Percentiles rank a stretch among this genome's conserved stretches.
Evolutionary conservation across 1,140 invertebrate genomes (phyloP).

Genomic region (Hylaeus volcanicus): DNA sequence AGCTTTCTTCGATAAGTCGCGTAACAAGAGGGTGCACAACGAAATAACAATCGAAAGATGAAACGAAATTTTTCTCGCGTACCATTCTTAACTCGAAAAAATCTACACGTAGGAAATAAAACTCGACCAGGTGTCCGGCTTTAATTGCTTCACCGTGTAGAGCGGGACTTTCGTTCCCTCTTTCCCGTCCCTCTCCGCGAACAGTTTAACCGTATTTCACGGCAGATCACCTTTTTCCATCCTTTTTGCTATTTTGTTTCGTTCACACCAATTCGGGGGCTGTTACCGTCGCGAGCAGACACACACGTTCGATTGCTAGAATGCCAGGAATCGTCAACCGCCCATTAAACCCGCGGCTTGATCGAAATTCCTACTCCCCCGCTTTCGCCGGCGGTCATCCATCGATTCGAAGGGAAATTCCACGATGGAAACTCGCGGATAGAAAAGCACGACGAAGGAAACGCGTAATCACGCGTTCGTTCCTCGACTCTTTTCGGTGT

Average conservation of each 20-base stretch:
- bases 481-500: not conserved
- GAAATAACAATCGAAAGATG: too few relatives aligned
- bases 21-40: too few relatives aligned
- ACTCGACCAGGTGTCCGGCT: not conserved
- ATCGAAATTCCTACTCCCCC: constrained; percentile 28
- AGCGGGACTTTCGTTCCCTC: constrained; percentile 12
- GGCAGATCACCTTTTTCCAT: constrained; percentile 37
- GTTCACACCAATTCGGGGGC: constrained; percentile 25
- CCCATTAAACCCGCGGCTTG: constrained; percentile 55
- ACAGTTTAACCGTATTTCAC: constrained; percentile 64
- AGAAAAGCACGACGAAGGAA: not conserved
- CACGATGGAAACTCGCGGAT: not conserved
- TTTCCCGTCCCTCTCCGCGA: not conserved
- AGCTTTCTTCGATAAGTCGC: too few relatives aligned
- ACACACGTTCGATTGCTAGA: constrained; percentile 9
- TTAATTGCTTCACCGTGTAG: not conserved
- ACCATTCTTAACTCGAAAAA: too few relatives aligned
- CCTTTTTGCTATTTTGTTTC: constrained; percentile 46
- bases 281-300: constrained; percentile 49
- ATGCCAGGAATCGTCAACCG: constrained; percentile 15
- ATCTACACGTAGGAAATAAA: too few relatives aligned
- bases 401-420: not conserved
- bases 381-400: not conserved
- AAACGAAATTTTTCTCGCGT: too few relatives aligned
- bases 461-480: not conserved